These are phyloP conservation scores for Bugula neritina DNA, from an alignment of 2,888 invertebrate genomes.

Conservation along the genomic window DNA sequence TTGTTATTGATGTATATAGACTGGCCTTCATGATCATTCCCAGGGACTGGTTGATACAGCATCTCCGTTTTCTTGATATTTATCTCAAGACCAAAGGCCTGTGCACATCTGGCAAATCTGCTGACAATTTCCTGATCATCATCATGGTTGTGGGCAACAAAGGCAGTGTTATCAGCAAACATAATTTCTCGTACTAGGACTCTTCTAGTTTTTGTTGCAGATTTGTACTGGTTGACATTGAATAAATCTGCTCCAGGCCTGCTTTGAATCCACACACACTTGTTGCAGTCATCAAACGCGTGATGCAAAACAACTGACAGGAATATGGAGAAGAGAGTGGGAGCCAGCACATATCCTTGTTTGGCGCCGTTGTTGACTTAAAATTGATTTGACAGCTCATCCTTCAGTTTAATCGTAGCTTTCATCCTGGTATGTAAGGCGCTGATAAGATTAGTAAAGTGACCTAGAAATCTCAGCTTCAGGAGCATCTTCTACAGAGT, in stretches of 20 bases:
- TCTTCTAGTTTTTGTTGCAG: constrained; percentile 3
- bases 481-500: too few species aligned
- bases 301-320: background rate
- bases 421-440: constrained; percentile 13
- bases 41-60: constrained; percentile 1
- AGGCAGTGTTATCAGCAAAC: constrained; percentile 10
- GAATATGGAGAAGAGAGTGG: background rate
- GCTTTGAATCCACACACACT: constrained; percentile 10
- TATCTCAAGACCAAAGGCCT: background rate
- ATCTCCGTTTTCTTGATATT: constrained; percentile 9
- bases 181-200: background rate
- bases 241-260: constrained; percentile 14
- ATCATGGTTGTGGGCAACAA: constrained; percentile 1
- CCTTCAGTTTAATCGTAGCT: background rate
- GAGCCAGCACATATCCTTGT: constrained; percentile 3
- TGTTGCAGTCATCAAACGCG: background rate
- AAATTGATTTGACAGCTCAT: background rate
- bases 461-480: background rate
- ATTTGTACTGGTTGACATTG: constrained; percentile 13
- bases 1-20: constrained; percentile 10
- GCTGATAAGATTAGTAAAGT: constrained; percentile 11
- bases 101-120: background rate
- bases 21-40: background rate
- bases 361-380: constrained; percentile 12
- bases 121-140: constrained; percentile 16